phyloP scores from a whole-genome alignment of 2,888 invertebrate genomes.

The Anoplius nigerrimus region DNA sequence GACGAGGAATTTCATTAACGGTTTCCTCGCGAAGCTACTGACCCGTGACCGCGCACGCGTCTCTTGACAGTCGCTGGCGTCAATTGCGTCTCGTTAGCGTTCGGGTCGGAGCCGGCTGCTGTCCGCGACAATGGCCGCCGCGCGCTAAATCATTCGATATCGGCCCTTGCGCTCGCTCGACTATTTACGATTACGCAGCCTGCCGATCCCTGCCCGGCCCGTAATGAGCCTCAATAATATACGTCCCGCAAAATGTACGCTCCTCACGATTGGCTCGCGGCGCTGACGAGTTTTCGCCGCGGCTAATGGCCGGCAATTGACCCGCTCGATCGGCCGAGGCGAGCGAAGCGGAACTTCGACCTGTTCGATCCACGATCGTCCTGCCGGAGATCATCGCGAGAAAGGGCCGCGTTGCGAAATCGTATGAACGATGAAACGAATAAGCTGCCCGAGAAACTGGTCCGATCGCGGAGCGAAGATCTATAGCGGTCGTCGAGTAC shows the following conservation, averaged over 20 bases:
- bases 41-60: conserved; percentile 24
- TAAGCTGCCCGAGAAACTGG: no score
- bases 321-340: conserved; percentile 8
- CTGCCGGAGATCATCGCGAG: no score
- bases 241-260: background rate
- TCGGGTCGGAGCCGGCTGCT: conserved; percentile 1
- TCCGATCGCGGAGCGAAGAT: no score
- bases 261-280: background rate
- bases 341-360: conserved; percentile 20
- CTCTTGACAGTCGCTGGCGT: conserved; percentile 32
- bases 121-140: background rate
- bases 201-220: background rate
- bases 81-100: conserved; percentile 47
- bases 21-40: conserved; percentile 10
- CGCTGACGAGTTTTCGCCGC: conserved; percentile 11
- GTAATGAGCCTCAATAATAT: conserved; percentile 11
- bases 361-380: no score
- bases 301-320: conserved; percentile 23
- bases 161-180: conserved; percentile 4
- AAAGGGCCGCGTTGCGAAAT: no score
- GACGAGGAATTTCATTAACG: no score
- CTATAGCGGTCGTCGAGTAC: no score
- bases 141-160: background rate
- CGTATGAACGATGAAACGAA: no score
- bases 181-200: background rate